Evolutionary conservation across 2,113 vertebrate genomes (phyloP).

Genomic region (Callopanchax toddi): DNA sequence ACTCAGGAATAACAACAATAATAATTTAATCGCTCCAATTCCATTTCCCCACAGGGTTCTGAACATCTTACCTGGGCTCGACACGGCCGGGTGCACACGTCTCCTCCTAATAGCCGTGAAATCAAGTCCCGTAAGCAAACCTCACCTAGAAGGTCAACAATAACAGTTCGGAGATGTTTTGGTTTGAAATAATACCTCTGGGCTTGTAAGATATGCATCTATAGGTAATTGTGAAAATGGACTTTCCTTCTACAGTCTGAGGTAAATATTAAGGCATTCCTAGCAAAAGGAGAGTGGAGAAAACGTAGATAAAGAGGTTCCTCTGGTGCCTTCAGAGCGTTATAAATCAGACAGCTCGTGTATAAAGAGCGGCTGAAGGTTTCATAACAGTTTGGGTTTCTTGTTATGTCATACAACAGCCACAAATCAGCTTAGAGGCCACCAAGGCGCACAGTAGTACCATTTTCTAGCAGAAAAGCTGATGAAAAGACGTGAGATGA

Average conservation of each 20-base stretch:
- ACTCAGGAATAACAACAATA: constrained; percentile 26
- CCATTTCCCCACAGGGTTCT: constrained; percentile 37
- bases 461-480: constrained; percentile 40
- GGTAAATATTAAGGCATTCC: constrained; percentile 1
- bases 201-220: constrained; percentile 19
- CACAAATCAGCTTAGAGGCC: constrained; percentile 56
- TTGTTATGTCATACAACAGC: constrained; percentile 45
- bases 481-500: constrained; percentile 57
- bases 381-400: constrained; percentile 30
- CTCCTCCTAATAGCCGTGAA: constrained; percentile 65
- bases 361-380: constrained; percentile 19
- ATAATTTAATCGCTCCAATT: constrained; percentile 65
- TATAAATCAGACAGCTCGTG: constrained; percentile 30
- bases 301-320: constrained; percentile 14
- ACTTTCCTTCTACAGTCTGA: constrained; percentile 11
- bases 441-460: constrained; percentile 43
- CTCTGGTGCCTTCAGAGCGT: constrained; percentile 1
- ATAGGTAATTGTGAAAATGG: constrained; percentile 17
- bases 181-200: constrained; percentile 65
- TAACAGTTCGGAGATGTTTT: constrained; percentile 54
- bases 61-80: constrained; percentile 25
- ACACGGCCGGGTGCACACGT: constrained; percentile 24
- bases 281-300: neutral
- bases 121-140: constrained; percentile 73
- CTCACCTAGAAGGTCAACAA: constrained; percentile 71